phyloP scores from a whole-genome alignment of 2,113 vertebrate species.

The Myiagra hebetior region DNA sequence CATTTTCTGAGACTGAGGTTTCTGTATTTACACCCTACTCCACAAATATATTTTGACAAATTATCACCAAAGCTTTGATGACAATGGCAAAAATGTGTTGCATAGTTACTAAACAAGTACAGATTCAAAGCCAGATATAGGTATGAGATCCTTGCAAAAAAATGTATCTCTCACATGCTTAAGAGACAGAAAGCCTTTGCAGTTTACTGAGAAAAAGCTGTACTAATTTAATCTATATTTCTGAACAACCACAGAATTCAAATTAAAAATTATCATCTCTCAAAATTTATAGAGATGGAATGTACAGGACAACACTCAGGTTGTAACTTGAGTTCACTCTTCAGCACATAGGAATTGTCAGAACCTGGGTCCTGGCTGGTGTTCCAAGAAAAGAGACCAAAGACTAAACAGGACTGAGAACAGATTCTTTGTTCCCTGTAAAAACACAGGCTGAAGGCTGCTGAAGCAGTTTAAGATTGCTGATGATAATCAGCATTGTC shows the following conservation, averaged over 20 bases:
- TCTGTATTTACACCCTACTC: background rate
- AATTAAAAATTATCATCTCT: background rate
- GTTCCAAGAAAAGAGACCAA: background rate
- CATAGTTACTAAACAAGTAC: background rate
- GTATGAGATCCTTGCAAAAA: background rate
- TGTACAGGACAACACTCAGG: background rate
- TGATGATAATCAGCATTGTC: background rate
- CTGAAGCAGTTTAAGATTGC: background rate
- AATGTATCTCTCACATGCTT: background rate
- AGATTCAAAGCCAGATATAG: background rate
- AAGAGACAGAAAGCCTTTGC: background rate
- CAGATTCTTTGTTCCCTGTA: background rate
- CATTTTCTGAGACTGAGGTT: background rate
- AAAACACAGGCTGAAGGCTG: background rate
- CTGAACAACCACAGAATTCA: background rate
- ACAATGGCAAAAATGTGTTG: background rate
- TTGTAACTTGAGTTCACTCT: constrained; percentile 1
- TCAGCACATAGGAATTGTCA: background rate
- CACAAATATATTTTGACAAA: background rate
- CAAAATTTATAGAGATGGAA: background rate
- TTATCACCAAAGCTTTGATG: background rate
- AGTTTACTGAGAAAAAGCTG: background rate
- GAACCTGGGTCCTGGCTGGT: background rate
- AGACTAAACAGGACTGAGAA: background rate
- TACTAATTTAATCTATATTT: background rate